Percentiles rank a stretch among this genome's conserved stretches.
phyloP scores from a whole-genome alignment of 2,888 invertebrate species.

The Trissoscelio sp. region DNA sequence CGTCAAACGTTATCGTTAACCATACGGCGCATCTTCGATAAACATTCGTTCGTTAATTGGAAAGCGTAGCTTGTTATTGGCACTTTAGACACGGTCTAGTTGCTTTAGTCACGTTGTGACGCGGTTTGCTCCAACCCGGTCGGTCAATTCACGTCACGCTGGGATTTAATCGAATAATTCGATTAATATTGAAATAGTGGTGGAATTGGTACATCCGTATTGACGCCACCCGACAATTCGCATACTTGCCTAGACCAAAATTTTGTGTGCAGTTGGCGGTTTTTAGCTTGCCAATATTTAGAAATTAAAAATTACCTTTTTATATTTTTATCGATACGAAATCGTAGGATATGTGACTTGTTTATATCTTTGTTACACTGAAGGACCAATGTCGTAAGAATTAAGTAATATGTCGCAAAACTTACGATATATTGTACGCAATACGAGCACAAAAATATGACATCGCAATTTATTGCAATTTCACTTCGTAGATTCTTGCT shows the following conservation, averaged over 20 bases:
- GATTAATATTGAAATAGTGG: slow-evolving; percentile 64
- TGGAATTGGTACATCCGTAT: slow-evolving; percentile 41
- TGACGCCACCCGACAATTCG: slow-evolving; percentile 36
- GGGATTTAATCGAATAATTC: slow-evolving; percentile 64
- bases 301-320: no score
- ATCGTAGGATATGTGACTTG: no score
- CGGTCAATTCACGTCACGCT: slow-evolving; percentile 52
- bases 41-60: slow-evolving; percentile 66
- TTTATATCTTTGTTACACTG: no score
- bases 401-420: no score
- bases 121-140: slow-evolving; percentile 24
- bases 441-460: no score
- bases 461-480: no score
- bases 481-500: no score
- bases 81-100: slow-evolving; percentile 62
- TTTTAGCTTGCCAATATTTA: no score
- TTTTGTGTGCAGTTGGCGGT: no score
- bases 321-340: no score
- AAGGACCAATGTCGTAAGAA: no score
- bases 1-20: slow-evolving; percentile 62
- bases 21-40: slow-evolving; percentile 59
- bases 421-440: no score
- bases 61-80: slow-evolving; percentile 65
- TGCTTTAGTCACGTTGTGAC: slow-evolving; percentile 47
- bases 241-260: slow-evolving; percentile 35